phyloP scores from a whole-genome alignment of 2,113 vertebrate species.

The Ondatra zibethicus region DNA sequence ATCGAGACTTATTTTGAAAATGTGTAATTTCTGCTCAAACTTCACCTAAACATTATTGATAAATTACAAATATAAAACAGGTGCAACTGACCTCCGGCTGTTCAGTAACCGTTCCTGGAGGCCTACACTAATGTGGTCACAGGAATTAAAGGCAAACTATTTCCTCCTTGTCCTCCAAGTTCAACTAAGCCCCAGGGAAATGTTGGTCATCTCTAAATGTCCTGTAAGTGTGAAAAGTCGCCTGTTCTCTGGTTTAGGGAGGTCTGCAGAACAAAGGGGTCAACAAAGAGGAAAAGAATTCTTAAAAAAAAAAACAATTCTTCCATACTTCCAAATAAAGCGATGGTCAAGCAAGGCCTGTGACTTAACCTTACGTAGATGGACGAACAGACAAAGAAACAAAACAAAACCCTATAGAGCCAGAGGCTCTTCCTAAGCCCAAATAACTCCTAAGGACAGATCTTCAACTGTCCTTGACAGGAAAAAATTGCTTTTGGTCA shows the following conservation, averaged over 20 bases:
- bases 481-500: neutral
- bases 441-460: neutral
- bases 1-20: neutral
- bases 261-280: neutral
- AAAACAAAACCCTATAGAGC: neutral
- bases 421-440: neutral
- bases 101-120: neutral
- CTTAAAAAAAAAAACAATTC: neutral
- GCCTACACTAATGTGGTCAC: neutral
- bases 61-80: neutral
- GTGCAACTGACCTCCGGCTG: neutral
- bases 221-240: neutral
- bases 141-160: neutral
- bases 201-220: neutral
- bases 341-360: neutral
- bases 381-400: no score
- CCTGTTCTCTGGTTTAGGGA: neutral
- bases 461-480: neutral
- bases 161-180: neutral
- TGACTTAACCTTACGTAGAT: neutral
- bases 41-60: neutral
- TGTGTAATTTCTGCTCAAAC: neutral
- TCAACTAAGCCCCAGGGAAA: neutral
- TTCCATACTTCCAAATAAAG: neutral
- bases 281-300: neutral